Percentiles rank a stretch among this genome's conserved stretches.
Evolutionary conservation across 2,797 vertebrate genomes (phyloP).

Genomic region (Tokudaia tokunoshimensis): DNA sequence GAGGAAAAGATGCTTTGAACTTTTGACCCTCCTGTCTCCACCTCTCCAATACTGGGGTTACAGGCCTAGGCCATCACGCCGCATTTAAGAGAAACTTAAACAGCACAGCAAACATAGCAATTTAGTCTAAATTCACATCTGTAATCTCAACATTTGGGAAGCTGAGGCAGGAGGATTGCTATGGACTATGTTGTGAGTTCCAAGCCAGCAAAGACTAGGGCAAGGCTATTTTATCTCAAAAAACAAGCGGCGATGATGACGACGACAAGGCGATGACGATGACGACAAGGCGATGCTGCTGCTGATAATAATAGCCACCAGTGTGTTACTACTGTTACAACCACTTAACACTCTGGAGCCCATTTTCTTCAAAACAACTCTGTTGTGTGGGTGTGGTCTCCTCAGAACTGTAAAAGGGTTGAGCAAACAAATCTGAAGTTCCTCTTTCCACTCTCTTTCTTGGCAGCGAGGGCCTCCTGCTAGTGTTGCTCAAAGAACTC

Average conservation of each 20-base stretch:
- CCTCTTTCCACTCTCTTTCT: neutral
- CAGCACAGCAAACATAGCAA: neutral
- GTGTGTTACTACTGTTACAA: neutral
- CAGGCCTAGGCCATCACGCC: neutral
- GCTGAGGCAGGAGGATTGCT: neutral
- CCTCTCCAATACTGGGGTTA: neutral
- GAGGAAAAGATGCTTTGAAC: neutral
- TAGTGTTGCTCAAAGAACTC: neutral
- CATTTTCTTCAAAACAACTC: neutral
- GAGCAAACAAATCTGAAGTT: neutral
- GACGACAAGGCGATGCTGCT: neutral
- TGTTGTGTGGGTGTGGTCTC: neutral
- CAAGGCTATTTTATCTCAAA: neutral
- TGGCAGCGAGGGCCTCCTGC: neutral
- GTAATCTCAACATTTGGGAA: neutral
- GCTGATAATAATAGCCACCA: neutral
- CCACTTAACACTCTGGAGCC: neutral
- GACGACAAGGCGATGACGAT: too few relatives aligned
- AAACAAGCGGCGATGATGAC: neutral
- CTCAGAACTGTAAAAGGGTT: neutral
- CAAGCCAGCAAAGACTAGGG: neutral
- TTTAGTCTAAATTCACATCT: neutral
- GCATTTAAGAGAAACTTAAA: neutral
- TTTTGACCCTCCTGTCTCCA: neutral
- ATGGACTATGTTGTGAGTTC: neutral